Conservation (phyloP, 2,797 vertebrate species). For the Galago senegalensis region DNA sequence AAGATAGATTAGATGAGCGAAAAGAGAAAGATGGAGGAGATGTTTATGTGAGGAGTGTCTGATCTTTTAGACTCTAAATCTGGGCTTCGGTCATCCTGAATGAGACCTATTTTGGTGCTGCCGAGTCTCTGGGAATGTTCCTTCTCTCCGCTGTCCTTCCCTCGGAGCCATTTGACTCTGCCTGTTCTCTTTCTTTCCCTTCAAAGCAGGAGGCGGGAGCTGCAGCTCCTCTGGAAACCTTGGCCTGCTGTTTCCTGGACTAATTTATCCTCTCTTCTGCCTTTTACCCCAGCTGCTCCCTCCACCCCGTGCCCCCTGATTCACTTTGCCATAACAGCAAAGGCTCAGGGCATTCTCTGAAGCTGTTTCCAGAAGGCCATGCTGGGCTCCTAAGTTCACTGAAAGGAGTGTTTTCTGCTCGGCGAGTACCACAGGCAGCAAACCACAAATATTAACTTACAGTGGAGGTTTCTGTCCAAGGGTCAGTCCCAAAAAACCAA, state of each 20-base stretch:
- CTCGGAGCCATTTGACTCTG: neutral
- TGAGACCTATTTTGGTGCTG: neutral
- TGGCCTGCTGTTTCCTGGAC: neutral
- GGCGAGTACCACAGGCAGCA: neutral
- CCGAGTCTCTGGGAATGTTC: neutral
- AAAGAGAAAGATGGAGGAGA: neutral
- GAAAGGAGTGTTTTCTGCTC: neutral
- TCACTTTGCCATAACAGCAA: neutral
- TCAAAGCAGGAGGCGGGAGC: neutral
- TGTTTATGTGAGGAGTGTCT: neutral
- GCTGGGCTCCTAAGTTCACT: neutral
- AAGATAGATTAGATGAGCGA: neutral
- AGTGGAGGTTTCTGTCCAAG: neutral
- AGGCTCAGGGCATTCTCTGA: neutral
- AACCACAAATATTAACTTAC: neutral
- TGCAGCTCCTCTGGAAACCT: neutral
- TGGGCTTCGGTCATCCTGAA: neutral
- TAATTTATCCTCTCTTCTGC: neutral
- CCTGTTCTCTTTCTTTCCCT: neutral
- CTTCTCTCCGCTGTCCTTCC: neutral
- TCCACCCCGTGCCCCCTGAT: neutral
- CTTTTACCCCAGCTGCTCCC: neutral
- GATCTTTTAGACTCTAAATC: neutral
- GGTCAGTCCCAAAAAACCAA: neutral
- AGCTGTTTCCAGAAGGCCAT: neutral